A percentile compares a stretch with the other conserved stretches of the same genome.
phyloP scores from a whole-genome alignment of 64 coral and sea anemone genomes.

The Montipora efflorescens region DNA sequence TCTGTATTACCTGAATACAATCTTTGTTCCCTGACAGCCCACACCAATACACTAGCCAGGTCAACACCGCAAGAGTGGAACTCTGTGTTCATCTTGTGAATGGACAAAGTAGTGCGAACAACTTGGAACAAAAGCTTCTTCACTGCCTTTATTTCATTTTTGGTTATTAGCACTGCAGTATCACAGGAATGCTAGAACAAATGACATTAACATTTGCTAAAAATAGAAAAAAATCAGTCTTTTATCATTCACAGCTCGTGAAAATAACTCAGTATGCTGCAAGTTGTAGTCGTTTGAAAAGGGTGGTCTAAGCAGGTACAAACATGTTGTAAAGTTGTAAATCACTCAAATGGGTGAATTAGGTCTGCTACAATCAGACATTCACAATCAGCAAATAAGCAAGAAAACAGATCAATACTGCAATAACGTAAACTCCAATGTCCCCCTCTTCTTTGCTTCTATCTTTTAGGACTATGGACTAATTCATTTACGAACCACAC shows the following conservation, averaged over 20 bases:
- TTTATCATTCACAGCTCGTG: too few relatives aligned
- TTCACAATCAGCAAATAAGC: neutral
- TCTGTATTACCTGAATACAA: slow-evolving; percentile 11
- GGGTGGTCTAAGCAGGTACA: neutral
- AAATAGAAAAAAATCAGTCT: neutral
- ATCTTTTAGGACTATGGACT: neutral
- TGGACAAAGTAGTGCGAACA: slow-evolving; percentile 19
- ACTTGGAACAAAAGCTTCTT: slow-evolving; percentile 67
- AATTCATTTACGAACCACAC: neutral
- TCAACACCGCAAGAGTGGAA: slow-evolving; percentile 34
- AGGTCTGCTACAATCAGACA: neutral
- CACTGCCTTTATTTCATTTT: slow-evolving; percentile 66
- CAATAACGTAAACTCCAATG: neutral
- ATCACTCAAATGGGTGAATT: neutral
- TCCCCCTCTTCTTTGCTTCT: neutral
- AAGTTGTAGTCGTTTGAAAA: neutral
- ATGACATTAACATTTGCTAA: neutral
- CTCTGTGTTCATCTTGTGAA: slow-evolving; percentile 26
- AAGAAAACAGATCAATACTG: neutral
- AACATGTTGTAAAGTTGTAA: neutral
- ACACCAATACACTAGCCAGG: slow-evolving; percentile 21
- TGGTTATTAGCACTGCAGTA: slow-evolving; percentile 43
- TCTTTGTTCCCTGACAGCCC: slow-evolving; percentile 56
- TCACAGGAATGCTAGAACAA: slow-evolving; percentile 30
- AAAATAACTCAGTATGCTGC: neutral